Base-by-base conservation (phyloP, 1,140 invertebrate genomes). In the Campodea augens region DNA sequence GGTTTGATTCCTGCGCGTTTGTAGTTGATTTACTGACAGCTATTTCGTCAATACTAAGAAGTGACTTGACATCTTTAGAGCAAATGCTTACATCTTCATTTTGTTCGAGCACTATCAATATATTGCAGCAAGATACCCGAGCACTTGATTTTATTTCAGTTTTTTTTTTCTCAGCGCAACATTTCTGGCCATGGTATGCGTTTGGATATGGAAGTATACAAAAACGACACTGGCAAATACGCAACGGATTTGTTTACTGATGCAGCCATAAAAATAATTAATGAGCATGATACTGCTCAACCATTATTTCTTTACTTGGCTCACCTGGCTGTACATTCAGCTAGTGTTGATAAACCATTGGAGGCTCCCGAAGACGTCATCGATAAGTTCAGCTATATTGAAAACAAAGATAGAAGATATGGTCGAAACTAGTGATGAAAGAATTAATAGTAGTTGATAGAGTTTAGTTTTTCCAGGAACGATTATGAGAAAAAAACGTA, bases 231-330 rank as follows among this genome's bases (percentile, higher is more conserved):
- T 41, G 77, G 75, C 2, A 66, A 73, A 52, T 88, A 89, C 56
- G 70, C 81, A 1, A 86, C 84, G 0, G 77, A 85, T 52, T 56
- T 87, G 5, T 74, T 87, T 43, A 83, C 83, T 0, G 57, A 74
- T 4, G 74, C 81, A 60, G 74, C 83, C 0, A 62, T 75, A n/a
- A 51, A 65, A 37, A 55, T 85, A 1, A 86, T 90, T 24, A 56
- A 69, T 5, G 55, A 67, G 2, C 81, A 87, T 51, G 58, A 78
- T 29, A 50, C 47, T 5, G 51, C 48, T 13, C 51, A 65, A 18
- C 82, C 85, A 0, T 57, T 91, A 44, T 89, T 89, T 55, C 58
- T 92, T n/a, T 75, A 82, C 50, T 49, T 92, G 23, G 70, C 75
- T 0, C 83, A 90, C 57, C 67, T 83, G 36, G 84, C 86, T 0